These are phyloP conservation scores for Amphipoea oculea DNA, from an alignment of 2,888 invertebrate genomes.

Conservation along the genomic window DNA sequence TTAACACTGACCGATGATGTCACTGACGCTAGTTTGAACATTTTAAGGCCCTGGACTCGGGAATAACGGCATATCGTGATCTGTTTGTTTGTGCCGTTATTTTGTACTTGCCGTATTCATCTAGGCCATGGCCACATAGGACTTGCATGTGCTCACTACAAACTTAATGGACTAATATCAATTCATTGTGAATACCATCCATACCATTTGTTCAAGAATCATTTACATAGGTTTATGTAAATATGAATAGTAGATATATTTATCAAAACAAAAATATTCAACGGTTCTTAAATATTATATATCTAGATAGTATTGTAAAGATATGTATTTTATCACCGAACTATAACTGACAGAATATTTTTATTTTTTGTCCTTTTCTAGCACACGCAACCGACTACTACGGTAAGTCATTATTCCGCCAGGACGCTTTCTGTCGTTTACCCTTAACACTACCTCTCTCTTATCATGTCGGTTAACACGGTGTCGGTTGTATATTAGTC, in stretches of 20 bases:
- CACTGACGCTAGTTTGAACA: slow-evolving; percentile 59
- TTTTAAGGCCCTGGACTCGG: slow-evolving; percentile 50
- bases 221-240: slow-evolving; percentile 65
- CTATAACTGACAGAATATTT: slow-evolving; percentile 83
- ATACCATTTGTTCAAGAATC: slow-evolving; percentile 60
- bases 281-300: slow-evolving; percentile 51
- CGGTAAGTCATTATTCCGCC: slow-evolving; percentile 98
- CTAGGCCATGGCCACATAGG: slow-evolving; percentile 67
- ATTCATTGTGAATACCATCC: slow-evolving; percentile 78
- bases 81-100: slow-evolving; percentile 10
- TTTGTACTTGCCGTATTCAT: slow-evolving; percentile 53
- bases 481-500: slow-evolving; percentile 85
- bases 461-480: slow-evolving; percentile 82
- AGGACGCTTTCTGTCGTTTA: slow-evolving; percentile 83
- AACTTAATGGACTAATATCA: slow-evolving; percentile 70
- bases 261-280: slow-evolving; percentile 66
- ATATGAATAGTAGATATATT: slow-evolving; percentile 54
- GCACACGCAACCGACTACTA: slow-evolving; percentile 99
- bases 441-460: slow-evolving; percentile 77
- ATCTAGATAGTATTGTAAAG: slow-evolving; percentile 60
- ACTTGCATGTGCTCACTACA: slow-evolving; percentile 80
- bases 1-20: slow-evolving; percentile 52
- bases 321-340: slow-evolving; percentile 65
- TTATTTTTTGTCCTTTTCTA: slow-evolving; percentile 90
- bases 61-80: slow-evolving; percentile 15